Conservation (phyloP, 2,797 vertebrate genomes). For the Pteropus rufus region DNA sequence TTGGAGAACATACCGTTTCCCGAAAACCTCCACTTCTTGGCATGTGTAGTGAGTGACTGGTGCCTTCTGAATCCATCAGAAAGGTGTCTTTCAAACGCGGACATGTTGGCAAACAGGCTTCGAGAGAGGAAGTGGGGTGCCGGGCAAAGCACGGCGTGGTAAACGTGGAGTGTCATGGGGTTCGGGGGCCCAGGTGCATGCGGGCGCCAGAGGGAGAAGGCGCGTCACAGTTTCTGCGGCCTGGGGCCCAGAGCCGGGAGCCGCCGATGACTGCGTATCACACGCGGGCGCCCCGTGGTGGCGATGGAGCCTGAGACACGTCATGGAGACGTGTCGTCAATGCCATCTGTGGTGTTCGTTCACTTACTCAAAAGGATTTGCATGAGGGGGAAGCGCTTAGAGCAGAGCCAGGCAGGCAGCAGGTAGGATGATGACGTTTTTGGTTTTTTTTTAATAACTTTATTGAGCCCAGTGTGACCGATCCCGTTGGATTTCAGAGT, state of each 20-base stretch:
- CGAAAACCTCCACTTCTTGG: neutral
- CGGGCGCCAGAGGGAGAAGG: accelerated
- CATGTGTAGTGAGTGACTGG: neutral
- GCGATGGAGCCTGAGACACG: too few species aligned
- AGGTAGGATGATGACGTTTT: too few species aligned
- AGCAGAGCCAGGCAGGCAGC: neutral
- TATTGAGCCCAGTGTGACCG: too few species aligned
- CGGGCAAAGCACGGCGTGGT: accelerated
- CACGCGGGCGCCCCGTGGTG: accelerated
- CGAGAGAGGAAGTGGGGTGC: neutral
- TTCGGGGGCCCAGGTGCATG: accelerated
- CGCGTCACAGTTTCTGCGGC: accelerated
- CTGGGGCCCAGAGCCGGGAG: neutral
- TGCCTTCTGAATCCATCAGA: neutral
- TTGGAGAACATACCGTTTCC: neutral
- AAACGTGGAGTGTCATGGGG: neutral
- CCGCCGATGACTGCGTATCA: accelerated
- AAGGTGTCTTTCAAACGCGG: neutral
- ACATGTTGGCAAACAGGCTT: neutral
- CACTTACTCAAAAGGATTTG: neutral
- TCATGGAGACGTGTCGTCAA: accelerated
- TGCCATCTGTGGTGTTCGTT: neutral
- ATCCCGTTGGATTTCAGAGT: too few species aligned
- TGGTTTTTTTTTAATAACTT: too few species aligned
- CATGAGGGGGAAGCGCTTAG: neutral